These are phyloP conservation scores for Psephotus haematonotus DNA, from an alignment of 2,113 vertebrate genomes.

Conservation along the genomic window DNA sequence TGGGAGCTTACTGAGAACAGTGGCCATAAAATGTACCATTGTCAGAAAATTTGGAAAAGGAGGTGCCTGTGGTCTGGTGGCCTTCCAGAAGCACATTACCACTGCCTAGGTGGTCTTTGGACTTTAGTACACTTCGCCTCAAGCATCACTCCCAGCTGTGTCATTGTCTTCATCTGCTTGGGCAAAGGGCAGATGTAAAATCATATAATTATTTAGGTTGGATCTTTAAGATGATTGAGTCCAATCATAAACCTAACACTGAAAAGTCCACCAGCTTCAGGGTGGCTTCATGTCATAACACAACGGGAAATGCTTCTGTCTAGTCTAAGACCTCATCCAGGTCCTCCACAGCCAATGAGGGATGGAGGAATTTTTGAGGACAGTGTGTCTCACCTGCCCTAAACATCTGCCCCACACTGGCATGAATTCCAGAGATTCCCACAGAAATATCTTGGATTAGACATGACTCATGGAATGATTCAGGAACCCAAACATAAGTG, in stretches of 20 bases:
- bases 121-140: background rate
- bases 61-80: background rate
- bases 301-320: accelerated
- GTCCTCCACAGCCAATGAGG: background rate
- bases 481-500: background rate
- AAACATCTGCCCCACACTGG: background rate
- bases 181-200: background rate
- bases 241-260: background rate
- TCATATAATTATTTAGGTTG: background rate
- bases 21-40: background rate
- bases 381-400: background rate
- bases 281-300: background rate
- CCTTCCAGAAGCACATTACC: background rate
- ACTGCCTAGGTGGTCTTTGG: background rate
- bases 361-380: background rate
- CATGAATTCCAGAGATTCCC: background rate
- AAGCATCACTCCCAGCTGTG: background rate
- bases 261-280: background rate
- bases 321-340: background rate
- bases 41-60: background rate
- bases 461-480: conserved; percentile 31
- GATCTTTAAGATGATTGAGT: background rate
- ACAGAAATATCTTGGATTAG: background rate
- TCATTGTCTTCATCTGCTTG: background rate
- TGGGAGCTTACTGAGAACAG: background rate